These are phyloP conservation scores for Lasius platythorax DNA, from an alignment of 2,888 invertebrate genomes.

Conservation along the genomic window DNA sequence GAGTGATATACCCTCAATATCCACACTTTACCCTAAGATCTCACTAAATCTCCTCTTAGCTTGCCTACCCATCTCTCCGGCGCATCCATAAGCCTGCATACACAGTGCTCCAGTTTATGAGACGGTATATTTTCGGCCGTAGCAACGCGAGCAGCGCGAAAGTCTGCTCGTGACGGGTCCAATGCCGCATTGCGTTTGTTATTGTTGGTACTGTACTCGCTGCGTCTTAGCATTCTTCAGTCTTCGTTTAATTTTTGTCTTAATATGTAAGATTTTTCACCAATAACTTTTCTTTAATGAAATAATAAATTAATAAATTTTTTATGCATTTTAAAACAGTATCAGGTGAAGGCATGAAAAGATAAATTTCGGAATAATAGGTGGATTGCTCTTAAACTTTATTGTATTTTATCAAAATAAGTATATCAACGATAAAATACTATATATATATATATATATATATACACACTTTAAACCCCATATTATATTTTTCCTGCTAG, in stretches of 20 bases:
- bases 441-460: not conserved
- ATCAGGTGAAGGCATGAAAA: not conserved
- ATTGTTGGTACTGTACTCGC: not conserved
- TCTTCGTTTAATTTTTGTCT: not conserved
- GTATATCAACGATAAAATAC: not conserved
- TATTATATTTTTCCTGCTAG: conserved; percentile 3
- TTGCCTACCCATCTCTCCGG: conserved; percentile 71
- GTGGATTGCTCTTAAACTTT: not conserved
- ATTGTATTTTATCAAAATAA: conserved; percentile 1
- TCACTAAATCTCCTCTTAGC: conserved; percentile 81
- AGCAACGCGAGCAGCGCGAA: conserved; percentile 19
- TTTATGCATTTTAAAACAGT: not conserved
- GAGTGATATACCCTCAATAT: conserved; percentile 84
- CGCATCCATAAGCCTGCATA: conserved; percentile 70
- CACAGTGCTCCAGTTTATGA: conserved; percentile 78
- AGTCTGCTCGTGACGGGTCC: not conserved
- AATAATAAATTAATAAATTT: not conserved
- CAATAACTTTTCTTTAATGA: not conserved
- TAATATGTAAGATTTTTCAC: not conserved
- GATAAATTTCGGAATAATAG: not conserved
- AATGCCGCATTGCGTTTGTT: conserved; percentile 19
- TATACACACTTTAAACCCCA: not conserved
- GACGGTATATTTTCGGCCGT: conserved; percentile 75
- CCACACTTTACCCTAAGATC: conserved; percentile 83
- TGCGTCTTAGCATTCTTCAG: not conserved